Base-by-base conservation (phyloP, 1,140 invertebrate genomes). In the Cyphomyrmex costatus region DNA sequence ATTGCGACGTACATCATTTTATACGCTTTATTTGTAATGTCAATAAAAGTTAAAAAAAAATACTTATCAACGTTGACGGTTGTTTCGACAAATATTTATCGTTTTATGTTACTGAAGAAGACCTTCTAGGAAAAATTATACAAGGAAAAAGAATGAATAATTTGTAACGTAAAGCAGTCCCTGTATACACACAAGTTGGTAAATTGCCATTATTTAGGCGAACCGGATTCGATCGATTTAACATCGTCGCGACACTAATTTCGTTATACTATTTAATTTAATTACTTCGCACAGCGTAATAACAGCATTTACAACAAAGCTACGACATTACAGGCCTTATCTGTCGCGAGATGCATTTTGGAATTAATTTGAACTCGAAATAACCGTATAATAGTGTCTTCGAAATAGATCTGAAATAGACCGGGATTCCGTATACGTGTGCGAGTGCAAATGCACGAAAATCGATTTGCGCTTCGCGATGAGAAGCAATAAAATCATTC, bases 121-220 rank as follows among this genome's bases (percentile, higher is more conserved):
- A 14, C 3, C 36, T 24, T 21, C 8, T 46, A 46, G 36, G 30
- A 46, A 12, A 83, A 60, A 73, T 74, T 61, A 74, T 6, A 19
- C 16, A 3, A 14, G 5, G 8, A 46, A 60, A 61, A 6, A 46
- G 27, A 49, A 33, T 49, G 27, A 24, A 24, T 61, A 60, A 74
- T 49, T 60, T 42, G 30, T 42, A 24, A 53, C 49, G 30, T 58
- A 60, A 16, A 14, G 4, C n/a, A n/a, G 24, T 51, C 36, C 42
- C 19, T 21, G 7, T 27, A 36, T 33, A 33, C 36, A 63, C 30
- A 14, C 24, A 24, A 2, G 56, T 16, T 19, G 10, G 3, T 60
- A 83, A 83, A 83, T 83, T 74, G 79, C 79, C 42, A 14, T 73
- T 83, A 60, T 83, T 83, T 60, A 60, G 24, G 56, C 36, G 27